A percentile compares a stretch with the other conserved stretches of the same genome.
Conservation (phyloP, 2,888 invertebrate species). For the Sarcophaga rosellei region DNA sequence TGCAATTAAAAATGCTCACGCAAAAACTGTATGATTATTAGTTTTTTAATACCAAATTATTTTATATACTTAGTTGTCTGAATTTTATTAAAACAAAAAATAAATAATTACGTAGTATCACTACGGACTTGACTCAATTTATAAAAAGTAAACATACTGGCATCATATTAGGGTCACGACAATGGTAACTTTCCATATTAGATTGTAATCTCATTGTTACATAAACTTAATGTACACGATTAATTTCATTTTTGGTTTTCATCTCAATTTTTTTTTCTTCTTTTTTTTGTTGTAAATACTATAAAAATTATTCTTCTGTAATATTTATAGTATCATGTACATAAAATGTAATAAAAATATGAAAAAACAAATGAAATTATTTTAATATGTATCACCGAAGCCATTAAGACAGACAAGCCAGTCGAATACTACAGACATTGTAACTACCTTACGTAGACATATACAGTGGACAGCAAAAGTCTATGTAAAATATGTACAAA, state of each 20-base stretch:
- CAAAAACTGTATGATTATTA: too few species aligned
- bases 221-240: not conserved
- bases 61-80: not conserved
- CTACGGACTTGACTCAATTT: too few species aligned
- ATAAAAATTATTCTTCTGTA: slow-evolving; percentile 4
- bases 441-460: not conserved
- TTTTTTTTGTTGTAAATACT: not conserved
- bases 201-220: slow-evolving; percentile 10
- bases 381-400: slow-evolving; percentile 52
- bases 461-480: too few species aligned
- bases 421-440: slow-evolving; percentile 17
- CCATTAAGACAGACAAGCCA: slow-evolving; percentile 36
- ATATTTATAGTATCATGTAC: not conserved
- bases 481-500: too few species aligned
- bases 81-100: too few species aligned
- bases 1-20: too few species aligned
- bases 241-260: too few species aligned
- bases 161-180: too few species aligned
- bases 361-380: slow-evolving; percentile 50
- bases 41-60: too few species aligned
- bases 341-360: slow-evolving; percentile 12
- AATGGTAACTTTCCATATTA: slow-evolving; percentile 11
- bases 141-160: too few species aligned
- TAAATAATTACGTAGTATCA: too few species aligned
- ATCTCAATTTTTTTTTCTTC: not conserved